Percentiles rank a stretch among this genome's conserved stretches.
Evolutionary conservation across 2,113 vertebrate species (phyloP).

Genomic region (Corvus moneduloides): DNA sequence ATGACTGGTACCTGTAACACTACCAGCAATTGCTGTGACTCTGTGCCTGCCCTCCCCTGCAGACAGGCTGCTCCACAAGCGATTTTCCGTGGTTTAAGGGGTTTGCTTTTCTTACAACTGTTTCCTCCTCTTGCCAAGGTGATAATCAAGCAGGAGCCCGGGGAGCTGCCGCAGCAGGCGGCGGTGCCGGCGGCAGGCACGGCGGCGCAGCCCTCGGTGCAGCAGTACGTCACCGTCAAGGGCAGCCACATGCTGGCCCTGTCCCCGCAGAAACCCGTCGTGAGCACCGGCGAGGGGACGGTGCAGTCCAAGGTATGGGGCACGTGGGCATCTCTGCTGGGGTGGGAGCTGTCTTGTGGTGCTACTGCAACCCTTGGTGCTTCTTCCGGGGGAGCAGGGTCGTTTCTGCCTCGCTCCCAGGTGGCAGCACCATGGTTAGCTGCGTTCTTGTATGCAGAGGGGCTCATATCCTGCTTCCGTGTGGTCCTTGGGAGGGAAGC

Average conservation of each 20-base stretch:
- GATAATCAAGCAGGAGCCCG: conserved; percentile 97
- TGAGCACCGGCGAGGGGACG: conserved; percentile 73
- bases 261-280: conserved; percentile 88
- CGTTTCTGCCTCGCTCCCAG: background rate
- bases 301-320: conserved; percentile 83
- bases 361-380: background rate
- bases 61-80: background rate
- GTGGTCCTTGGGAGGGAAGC: background rate
- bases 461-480: background rate
- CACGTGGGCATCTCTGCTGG: background rate
- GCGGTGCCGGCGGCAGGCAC: conserved; percentile 72
- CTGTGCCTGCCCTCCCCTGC: background rate
- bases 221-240: conserved; percentile 94
- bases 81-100: background rate
- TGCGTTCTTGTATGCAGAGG: background rate
- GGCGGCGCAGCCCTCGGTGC: conserved; percentile 82
- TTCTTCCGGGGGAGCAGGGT: background rate
- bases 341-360: background rate
- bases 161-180: conserved; percentile 79
- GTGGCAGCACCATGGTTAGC: background rate
- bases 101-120: background rate
- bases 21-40: background rate
- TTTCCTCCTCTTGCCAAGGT: conserved; percentile 74
- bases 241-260: conserved; percentile 94
- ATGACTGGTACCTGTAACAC: background rate